Conservation (phyloP, 2,113 vertebrate species). For the Mirounga angustirostris region DNA sequence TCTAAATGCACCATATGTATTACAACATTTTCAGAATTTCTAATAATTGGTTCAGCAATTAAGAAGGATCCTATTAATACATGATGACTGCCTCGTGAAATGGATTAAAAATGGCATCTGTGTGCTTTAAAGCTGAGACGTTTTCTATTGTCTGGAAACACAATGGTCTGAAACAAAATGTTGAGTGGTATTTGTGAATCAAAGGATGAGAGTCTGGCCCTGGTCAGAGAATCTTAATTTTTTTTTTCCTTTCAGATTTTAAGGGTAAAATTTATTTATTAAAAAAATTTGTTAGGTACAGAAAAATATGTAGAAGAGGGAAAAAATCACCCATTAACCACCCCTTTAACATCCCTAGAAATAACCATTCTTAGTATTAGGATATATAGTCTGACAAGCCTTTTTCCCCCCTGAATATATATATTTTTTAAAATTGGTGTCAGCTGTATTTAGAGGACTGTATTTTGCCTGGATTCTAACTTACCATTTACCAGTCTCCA, state of each 20-base stretch:
- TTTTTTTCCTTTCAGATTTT: neutral
- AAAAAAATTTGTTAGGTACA: neutral
- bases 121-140: neutral
- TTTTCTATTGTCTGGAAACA: neutral
- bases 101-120: constrained; percentile 49
- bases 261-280: neutral
- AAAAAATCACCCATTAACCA: neutral
- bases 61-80: constrained; percentile 52
- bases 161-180: neutral
- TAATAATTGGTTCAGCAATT: constrained; percentile 43
- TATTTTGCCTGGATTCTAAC: constrained; percentile 39
- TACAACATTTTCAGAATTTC: constrained; percentile 51
- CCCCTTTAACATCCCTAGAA: neutral
- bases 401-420: too few relatives aligned
- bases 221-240: neutral
- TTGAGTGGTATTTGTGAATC: neutral
- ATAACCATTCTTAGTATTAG: constrained; percentile 40
- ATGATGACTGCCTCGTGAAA: neutral
- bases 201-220: neutral
- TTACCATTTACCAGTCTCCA: constrained; percentile 47
- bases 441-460: constrained; percentile 38
- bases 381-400: neutral
- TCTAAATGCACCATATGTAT: constrained; percentile 21
- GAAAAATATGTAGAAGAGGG: neutral
- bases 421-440: neutral